A percentile compares a stretch with the other conserved stretches of the same genome.
These are phyloP conservation scores for Eupeodes latifasciatus DNA, from an alignment of 2,888 invertebrate genomes.

Conservation along the genomic window DNA sequence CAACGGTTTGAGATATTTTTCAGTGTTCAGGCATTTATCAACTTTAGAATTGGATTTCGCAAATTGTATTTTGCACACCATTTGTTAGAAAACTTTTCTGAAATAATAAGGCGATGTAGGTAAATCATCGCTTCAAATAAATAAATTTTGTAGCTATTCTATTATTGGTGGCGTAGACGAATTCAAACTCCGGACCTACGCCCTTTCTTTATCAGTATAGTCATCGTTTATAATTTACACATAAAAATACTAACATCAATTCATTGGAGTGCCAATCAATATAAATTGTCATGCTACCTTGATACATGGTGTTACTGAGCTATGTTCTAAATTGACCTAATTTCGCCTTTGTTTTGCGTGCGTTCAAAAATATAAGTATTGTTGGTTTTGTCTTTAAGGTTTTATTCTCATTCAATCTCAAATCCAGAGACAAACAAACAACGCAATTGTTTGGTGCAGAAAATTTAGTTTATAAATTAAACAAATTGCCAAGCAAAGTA, in stretches of 20 bases:
- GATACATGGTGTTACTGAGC: conserved; percentile 41
- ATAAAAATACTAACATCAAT: neutral
- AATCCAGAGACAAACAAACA: neutral
- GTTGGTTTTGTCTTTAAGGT: neutral
- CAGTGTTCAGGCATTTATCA: too few species aligned
- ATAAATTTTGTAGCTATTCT: too few species aligned
- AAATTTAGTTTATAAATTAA: conserved; percentile 3
- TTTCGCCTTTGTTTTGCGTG: conserved; percentile 30
- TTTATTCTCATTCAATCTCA: neutral
- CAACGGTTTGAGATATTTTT: too few species aligned
- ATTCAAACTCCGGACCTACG: neutral
- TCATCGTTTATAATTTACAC: neutral
- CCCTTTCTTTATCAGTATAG: neutral
- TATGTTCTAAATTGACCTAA: conserved; percentile 18
- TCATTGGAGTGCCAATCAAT: neutral
- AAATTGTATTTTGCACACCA: too few species aligned
- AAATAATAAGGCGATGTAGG: too few species aligned
- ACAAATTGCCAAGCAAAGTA: conserved; percentile 33
- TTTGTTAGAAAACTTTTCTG: too few species aligned
- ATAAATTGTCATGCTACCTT: conserved; percentile 40
- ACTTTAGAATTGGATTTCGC: too few species aligned
- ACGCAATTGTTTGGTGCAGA: neutral
- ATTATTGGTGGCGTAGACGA: too few species aligned
- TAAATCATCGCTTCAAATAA: too few species aligned
- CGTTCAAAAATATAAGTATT: neutral